These are phyloP conservation scores for Sporophila hypoxantha DNA, from an alignment of 2,113 vertebrate genomes.

Conservation along the genomic window DNA sequence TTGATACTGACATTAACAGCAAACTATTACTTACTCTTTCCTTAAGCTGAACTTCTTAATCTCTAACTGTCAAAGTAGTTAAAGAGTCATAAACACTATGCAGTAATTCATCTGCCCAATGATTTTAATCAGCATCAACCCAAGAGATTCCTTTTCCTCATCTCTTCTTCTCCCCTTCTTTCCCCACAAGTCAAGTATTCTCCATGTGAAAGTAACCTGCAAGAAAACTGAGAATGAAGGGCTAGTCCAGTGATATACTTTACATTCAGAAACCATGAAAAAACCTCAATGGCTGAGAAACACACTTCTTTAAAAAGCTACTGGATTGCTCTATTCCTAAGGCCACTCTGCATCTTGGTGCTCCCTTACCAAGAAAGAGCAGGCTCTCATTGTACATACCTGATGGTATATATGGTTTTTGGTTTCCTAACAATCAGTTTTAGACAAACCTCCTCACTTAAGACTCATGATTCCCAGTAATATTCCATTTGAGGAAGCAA, in stretches of 20 bases:
- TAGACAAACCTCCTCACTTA: not conserved
- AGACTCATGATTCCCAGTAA: not conserved
- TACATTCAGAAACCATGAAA: not conserved
- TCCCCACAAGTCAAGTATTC: not conserved
- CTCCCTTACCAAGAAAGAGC: not conserved
- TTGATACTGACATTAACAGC: not conserved
- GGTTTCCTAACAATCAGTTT: not conserved
- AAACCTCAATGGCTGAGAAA: not conserved
- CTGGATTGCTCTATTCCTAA: not conserved
- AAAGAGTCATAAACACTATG: not conserved
- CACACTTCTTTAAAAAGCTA: not conserved
- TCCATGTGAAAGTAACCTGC: constrained; percentile 4
- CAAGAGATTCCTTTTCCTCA: constrained; percentile 12
- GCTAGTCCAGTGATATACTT: not conserved
- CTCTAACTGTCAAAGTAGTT: constrained; percentile 18
- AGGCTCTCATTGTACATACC: not conserved
- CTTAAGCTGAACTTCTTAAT: constrained; percentile 22
- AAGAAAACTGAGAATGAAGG: constrained; percentile 27
- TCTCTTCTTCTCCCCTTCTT: constrained; percentile 22
- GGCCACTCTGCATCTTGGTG: not conserved
- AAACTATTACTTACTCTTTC: constrained; percentile 34
- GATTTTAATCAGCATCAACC: constrained; percentile 11
- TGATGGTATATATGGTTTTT: not conserved
- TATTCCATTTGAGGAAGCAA: not conserved
- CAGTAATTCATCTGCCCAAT: constrained; percentile 7